Base-by-base conservation (phyloP, 2,888 invertebrate species). In the Apoderus coryli region DNA sequence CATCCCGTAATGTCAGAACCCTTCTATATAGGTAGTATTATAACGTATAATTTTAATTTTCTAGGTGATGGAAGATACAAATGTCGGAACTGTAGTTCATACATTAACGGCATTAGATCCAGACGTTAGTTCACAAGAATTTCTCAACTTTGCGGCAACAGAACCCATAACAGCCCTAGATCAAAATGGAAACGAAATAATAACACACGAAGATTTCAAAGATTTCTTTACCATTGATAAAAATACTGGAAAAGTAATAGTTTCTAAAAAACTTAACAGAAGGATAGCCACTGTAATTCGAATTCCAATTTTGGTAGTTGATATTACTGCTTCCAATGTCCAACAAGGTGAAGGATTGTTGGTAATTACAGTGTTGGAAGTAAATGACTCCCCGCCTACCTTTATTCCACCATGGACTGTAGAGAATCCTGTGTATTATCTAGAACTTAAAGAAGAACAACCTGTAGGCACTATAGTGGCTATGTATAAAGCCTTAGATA, bases 391-490 rank as follows among this genome's bases (percentile, higher is more conserved):
- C 38, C 72, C 76, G 1, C 77, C 77, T 3, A 66, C 72, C 42
- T 82, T 85, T 47, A 58, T 67, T 34, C 63, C 65, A n/a, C 79
- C 80, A 0, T 80, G 81, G 80, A 74, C 72, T 1, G 54, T 57
- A 9, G 67, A 71, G 25, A 63, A 69, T 42, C 76, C 79, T 0
- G 54, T 62, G 26, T 73, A 77, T 39, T 61, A 63, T 27, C 56
- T 77, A 31, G 71, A 74, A 51, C 64, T 86, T 44, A 66, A 74
- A 30, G 89, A 90, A 53, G 89, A 88, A 48, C 79, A 82, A 49
- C 82, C 86, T 0, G 54, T 74, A 1, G 86, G 84, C 5, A 75
- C 82, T 0, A 63, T 78, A 5, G 70, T 89, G 3, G 71, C 74
- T 22, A 81, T 79, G 0, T 75, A 81, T 47, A 67, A 71, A 9